Percentiles rank a stretch among this genome's conserved stretches.
phyloP scores from a whole-genome alignment of 2,113 vertebrate species.

The Prietella phreatophila region DNA sequence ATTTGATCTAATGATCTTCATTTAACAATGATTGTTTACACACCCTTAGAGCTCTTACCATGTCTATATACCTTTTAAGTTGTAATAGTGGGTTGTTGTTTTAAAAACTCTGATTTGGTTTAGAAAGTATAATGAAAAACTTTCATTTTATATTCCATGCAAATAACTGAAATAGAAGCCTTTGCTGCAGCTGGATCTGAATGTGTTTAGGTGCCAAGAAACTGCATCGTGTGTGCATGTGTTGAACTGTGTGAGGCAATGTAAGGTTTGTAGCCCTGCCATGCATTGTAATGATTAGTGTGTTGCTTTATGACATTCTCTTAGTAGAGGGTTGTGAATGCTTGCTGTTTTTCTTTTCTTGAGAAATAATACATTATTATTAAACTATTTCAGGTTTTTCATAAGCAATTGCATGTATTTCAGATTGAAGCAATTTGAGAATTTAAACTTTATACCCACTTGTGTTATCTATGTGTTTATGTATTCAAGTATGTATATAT shows the following conservation, averaged over 20 bases:
- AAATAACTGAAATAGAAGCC: slow-evolving; percentile 31
- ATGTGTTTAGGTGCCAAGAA: neutral
- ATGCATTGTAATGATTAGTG: slow-evolving; percentile 70
- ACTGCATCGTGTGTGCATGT: neutral
- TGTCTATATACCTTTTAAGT: neutral
- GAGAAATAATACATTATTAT: slow-evolving; percentile 54
- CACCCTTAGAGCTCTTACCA: slow-evolving; percentile 63
- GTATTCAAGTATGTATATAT: neutral
- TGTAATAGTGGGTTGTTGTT: slow-evolving; percentile 41
- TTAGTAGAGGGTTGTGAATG: slow-evolving; percentile 59
- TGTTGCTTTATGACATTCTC: slow-evolving; percentile 63
- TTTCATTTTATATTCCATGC: neutral
- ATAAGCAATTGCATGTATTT: neutral
- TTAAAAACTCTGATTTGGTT: slow-evolving; percentile 29
- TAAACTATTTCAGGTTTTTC: slow-evolving; percentile 12
- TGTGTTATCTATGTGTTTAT: neutral
- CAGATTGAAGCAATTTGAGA: neutral
- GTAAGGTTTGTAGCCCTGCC: slow-evolving; percentile 42
- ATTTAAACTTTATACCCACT: neutral
- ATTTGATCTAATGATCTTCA: slow-evolving; percentile 88
- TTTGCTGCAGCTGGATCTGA: slow-evolving; percentile 14
- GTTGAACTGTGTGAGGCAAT: slow-evolving; percentile 7
- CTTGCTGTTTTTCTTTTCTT: slow-evolving; percentile 51
- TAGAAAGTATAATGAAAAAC: neutral
- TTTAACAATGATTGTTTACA: slow-evolving; percentile 94